Base-by-base conservation (phyloP, 2,113 vertebrate genomes). In the Hirundichthys speculiger region DNA sequence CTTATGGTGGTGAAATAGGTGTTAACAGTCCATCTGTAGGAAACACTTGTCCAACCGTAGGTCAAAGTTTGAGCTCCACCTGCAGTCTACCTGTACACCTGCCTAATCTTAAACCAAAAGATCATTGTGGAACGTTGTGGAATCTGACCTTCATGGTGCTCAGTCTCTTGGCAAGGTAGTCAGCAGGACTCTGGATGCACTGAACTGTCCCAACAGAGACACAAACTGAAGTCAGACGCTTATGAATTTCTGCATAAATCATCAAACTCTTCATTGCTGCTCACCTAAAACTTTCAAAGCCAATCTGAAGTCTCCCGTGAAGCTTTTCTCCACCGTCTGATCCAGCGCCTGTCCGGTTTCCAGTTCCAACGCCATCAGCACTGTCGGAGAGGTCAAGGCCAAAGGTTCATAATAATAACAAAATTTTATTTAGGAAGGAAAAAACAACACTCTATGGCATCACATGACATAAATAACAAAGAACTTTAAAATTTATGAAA, bases 281-380 rank as follows among this genome's bases (percentile, higher is more conserved):
- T 69, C 63, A 91, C 89, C 88, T 62, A 93, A 80, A 41, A 86
- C 80, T 20, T 58, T 82, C 58, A 93, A 62, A 21, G 89, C 91
- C 25, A 83, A 55, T 3, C 24, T 73, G 10, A 90, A 2, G 51
- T 93, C 92, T 61, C 88, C 91, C 5, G 73, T 47, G 58, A 93
- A 91, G 0, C 13, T 62, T 62, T 86, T 89, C 48, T 92, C 87
- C 61, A 93, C 16, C 15, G 12, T 1, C 14, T 87, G 70, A 12
- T 67, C 72, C 69, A 82, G 16, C 10, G 14, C 16, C 68, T 85
- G 82, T 24, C 66, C 75, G 0, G 1, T 73, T 54, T 82, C 27
- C 43, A 79, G 21, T 74, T 93, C 91, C 71, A 93, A 47, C 2
- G 51, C 60, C 20, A 72, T 65, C 19, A 93, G 47, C 54, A 93